These are phyloP conservation scores for Sebastes trivittatus DNA, from an alignment of 2,797 vertebrate genomes.

Conservation along the genomic window DNA sequence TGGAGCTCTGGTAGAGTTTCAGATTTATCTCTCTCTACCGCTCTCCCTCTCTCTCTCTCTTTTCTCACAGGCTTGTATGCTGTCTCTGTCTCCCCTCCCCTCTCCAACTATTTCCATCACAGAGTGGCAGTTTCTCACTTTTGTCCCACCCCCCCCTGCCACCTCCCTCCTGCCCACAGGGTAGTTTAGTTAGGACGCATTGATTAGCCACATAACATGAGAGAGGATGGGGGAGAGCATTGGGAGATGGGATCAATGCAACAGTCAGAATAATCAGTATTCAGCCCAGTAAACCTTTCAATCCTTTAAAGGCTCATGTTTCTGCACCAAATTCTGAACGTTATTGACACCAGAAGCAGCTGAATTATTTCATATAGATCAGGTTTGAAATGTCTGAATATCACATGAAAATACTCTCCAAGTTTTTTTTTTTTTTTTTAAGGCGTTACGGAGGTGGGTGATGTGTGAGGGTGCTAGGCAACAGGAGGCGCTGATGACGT, in stretches of 20 bases:
- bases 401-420: not conserved
- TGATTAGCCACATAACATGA: constrained; percentile 58
- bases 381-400: constrained; percentile 4
- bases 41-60: constrained; percentile 7
- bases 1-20: constrained; percentile 13
- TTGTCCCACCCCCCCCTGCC: not conserved
- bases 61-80: constrained; percentile 20
- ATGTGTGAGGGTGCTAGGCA: constrained; percentile 75
- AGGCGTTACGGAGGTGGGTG: constrained; percentile 39
- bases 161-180: constrained; percentile 47
- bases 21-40: not conserved
- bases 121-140: constrained; percentile 25
- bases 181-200: constrained; percentile 60
- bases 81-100: constrained; percentile 21
- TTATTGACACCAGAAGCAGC: not conserved
- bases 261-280: not conserved
- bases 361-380: not conserved
- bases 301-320: not conserved
- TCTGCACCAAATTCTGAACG: not conserved
- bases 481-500: constrained; percentile 76
- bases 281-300: not conserved
- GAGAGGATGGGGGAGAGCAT: not conserved
- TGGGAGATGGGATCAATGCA: constrained; percentile 24
- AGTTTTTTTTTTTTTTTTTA: not conserved
- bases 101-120: constrained; percentile 58